phyloP scores from a whole-genome alignment of 1,140 invertebrate genomes.

The Drosophila aff. region DNA sequence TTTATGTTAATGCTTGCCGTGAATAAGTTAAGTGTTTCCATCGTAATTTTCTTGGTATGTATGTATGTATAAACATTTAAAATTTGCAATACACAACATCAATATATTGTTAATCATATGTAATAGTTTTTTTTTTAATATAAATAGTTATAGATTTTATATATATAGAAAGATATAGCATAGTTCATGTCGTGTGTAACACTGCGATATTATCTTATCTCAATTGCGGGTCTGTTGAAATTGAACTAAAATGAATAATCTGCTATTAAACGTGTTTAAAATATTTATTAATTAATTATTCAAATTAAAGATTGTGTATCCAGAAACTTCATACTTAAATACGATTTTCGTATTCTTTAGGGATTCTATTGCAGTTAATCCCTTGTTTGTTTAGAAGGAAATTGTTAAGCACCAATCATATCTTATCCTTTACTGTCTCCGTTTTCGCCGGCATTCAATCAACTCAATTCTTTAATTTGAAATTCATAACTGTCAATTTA shows the following conservation, averaged over 20 bases:
- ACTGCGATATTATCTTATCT: constrained; percentile 43
- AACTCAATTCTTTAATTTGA: constrained; percentile 1
- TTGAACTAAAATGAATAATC: neutral
- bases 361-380: constrained; percentile 19
- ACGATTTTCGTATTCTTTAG: constrained; percentile 7
- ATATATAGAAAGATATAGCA: constrained; percentile 59
- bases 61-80: constrained; percentile 79
- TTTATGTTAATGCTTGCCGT: constrained; percentile 47
- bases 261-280: neutral
- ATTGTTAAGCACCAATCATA: constrained; percentile 70
- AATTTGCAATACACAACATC: constrained; percentile 82
- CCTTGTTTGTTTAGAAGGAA: constrained; percentile 38
- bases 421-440: constrained; percentile 30
- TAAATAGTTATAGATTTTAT: constrained; percentile 71
- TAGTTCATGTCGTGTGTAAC: constrained; percentile 59
- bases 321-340: neutral
- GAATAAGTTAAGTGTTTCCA: constrained; percentile 61
- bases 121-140: constrained; percentile 40
- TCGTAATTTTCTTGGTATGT: constrained; percentile 58
- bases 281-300: neutral
- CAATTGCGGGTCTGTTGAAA: neutral
- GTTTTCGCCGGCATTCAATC: constrained; percentile 8
- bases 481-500: constrained; percentile 24
- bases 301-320: neutral
- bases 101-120: constrained; percentile 82